Conservation (phyloP, 2,888 invertebrate species). For the Stenurella melanura region DNA sequence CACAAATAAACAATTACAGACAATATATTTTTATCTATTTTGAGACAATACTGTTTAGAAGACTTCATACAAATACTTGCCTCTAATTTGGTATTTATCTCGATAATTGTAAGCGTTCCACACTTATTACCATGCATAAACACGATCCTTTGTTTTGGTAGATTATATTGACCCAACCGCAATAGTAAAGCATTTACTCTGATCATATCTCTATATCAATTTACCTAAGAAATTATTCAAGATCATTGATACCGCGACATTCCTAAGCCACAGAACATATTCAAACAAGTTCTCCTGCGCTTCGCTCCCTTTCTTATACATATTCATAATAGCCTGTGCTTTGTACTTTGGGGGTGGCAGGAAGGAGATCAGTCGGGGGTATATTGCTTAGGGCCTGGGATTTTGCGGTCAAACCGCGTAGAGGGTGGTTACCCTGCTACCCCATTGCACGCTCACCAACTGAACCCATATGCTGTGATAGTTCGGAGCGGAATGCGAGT, state of each 20-base stretch:
- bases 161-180: background rate
- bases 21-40: too few species aligned
- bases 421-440: conserved; percentile 23
- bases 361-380: conserved; percentile 4
- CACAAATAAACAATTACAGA: too few species aligned
- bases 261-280: conserved; percentile 24
- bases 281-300: conserved; percentile 20
- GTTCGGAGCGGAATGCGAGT: conserved; percentile 31
- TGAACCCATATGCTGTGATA: conserved; percentile 36
- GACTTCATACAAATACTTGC: background rate
- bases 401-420: conserved; percentile 39
- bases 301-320: conserved; percentile 35
- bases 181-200: background rate
- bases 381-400: conserved; percentile 24
- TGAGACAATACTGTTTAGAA: too few species aligned
- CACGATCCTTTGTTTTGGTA: background rate
- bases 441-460: conserved; percentile 12
- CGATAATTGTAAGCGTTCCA: background rate
- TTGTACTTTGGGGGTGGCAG: conserved; percentile 9
- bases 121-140: background rate
- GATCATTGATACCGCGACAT: conserved; percentile 16
- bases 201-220: background rate
- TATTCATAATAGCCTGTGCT: conserved; percentile 35
- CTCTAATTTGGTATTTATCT: conserved; percentile 1
- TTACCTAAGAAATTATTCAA: conserved; percentile 17